Percentiles rank a stretch among this genome's conserved stretches.
phyloP scores from a whole-genome alignment of 2,888 invertebrate genomes.

The Colletes collaris region DNA sequence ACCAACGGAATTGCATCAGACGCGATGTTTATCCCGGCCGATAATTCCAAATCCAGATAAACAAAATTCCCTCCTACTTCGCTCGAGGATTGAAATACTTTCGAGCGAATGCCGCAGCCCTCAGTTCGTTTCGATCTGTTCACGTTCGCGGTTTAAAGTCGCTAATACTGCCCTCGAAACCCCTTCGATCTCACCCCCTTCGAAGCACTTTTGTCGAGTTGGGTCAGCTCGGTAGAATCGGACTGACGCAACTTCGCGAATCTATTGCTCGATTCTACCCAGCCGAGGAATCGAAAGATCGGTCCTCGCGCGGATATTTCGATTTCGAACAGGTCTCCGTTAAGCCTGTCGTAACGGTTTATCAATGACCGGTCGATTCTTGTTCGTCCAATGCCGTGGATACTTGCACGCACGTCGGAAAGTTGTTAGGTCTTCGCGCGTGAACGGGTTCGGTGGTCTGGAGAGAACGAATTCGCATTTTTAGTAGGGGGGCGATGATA shows the following conservation, averaged over 20 bases:
- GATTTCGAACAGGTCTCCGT: not conserved
- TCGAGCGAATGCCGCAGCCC: constrained; percentile 55
- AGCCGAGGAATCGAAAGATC: not conserved
- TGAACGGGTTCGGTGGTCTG: constrained; percentile 30
- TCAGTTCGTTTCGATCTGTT: constrained; percentile 63
- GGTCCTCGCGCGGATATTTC: not conserved
- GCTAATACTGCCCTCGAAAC: not conserved
- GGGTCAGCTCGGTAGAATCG: not conserved
- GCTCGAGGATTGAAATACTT: constrained; percentile 73
- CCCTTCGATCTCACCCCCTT: too few relatives aligned
- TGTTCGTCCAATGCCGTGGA: not conserved
- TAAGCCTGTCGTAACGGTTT: not conserved
- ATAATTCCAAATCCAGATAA: constrained; percentile 76
- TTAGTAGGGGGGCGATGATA: constrained; percentile 60
- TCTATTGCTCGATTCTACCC: constrained; percentile 3
- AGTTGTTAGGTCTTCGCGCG: constrained; percentile 24
- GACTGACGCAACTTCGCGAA: constrained; percentile 3
- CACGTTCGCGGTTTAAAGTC: constrained; percentile 9
- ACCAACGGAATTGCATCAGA: constrained; percentile 78
- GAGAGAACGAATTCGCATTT: constrained; percentile 54
- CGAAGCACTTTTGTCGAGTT: not conserved
- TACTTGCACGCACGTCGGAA: constrained; percentile 2
- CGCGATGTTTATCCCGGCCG: constrained; percentile 78
- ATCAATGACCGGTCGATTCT: constrained; percentile 18
- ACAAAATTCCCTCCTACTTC: constrained; percentile 73